Base-by-base conservation (phyloP, 2,797 vertebrate genomes). In the Lutjanus argentimaculatus region DNA sequence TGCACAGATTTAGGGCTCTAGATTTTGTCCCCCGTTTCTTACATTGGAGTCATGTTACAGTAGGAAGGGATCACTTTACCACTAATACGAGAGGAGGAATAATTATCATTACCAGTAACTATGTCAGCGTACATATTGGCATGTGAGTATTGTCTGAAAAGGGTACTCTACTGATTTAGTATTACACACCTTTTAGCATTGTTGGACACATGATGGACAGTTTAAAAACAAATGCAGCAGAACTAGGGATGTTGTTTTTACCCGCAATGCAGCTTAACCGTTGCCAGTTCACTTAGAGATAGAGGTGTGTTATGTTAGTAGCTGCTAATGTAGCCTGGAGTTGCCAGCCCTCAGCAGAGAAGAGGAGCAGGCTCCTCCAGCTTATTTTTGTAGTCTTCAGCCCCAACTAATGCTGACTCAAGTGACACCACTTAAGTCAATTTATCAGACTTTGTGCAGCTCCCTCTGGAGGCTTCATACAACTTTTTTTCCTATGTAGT, bases 21-120 rank as follows among this genome's bases (percentile, higher is more conserved):
- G 8, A 71, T 40, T 52, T 11, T n/a, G 19, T 21, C 10, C 19
- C 15, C 17, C 16, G 25, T 52, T 17, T 61, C 30, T 49, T 14
- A 57, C 48, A 62, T 7, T 62, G 42, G 22, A 77, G 49, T 46
- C 57, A 55, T 19, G 49, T 40, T 11, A 55, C 11, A 46, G 17
- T 21, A 13, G 9, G 19, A 63, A 19, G 25, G 40, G 12, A 21
- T 30, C 2, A 1, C 46, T 36, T 48, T n/a, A 63, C 22, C 1
- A 1, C 12, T 42, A 40, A 11, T 48, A n/a, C 30, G 17, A 66
- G 46, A 83, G 65, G 67, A 74, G 13, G 61, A 70, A 49, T 53
- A 7, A 77, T 55, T 21, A 36, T 36, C 30, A 6, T 6, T 4
- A 36, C 30, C 30, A 36, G 30, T 36, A 36, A 6, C 30, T 36